A percentile compares a stretch with the other conserved stretches of the same genome.
These are phyloP conservation scores for Eudemis profundana DNA, from an alignment of 2,888 invertebrate species.

Conservation along the genomic window DNA sequence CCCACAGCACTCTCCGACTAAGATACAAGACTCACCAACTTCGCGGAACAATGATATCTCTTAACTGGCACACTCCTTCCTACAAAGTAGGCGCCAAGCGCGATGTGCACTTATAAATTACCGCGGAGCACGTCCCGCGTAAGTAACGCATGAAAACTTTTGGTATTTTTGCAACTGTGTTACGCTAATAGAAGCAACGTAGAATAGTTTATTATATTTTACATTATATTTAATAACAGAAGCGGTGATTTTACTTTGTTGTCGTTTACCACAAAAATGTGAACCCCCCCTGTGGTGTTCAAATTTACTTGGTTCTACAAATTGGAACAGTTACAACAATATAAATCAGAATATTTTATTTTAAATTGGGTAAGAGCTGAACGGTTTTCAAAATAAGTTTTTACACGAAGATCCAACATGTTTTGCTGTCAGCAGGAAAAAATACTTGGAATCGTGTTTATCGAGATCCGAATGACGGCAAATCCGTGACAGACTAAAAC, in stretches of 20 bases:
- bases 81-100: conserved; percentile 30
- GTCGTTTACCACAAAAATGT: background rate
- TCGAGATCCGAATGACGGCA: conserved; percentile 58
- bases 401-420: conserved; percentile 20
- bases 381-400: background rate
- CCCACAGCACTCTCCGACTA: conserved; percentile 50
- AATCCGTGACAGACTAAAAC: conserved; percentile 73
- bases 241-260: conserved; percentile 1
- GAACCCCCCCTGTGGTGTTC: no score
- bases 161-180: conserved; percentile 32
- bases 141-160: conserved; percentile 30
- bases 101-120: conserved; percentile 40
- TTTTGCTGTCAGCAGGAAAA: conserved; percentile 28
- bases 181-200: conserved; percentile 7
- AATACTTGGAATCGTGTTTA: conserved; percentile 46
- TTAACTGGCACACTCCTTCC: conserved; percentile 44
- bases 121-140: conserved; percentile 23
- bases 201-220: background rate
- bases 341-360: conserved; percentile 1
- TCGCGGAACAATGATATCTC: conserved; percentile 55
- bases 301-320: background rate
- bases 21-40: conserved; percentile 53
- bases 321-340: background rate
- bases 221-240: conserved; percentile 4
- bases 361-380: no score